phyloP scores from a whole-genome alignment of 2,113 vertebrate species.

The Scomber japonicus region DNA sequence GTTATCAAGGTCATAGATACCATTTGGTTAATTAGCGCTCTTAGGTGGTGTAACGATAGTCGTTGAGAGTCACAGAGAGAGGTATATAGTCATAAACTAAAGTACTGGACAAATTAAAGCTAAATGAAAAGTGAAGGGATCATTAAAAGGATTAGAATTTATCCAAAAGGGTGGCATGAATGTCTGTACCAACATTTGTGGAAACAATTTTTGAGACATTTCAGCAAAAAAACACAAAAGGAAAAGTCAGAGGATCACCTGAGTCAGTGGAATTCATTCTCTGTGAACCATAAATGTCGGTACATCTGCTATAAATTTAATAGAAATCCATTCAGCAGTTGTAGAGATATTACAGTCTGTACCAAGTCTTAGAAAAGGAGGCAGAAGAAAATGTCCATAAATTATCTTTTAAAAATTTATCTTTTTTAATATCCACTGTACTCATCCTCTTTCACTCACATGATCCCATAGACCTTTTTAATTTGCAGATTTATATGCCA shows the following conservation, averaged over 20 bases:
- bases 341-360: not conserved
- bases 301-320: not conserved
- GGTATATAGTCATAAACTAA: conserved; percentile 8
- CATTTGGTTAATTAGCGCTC: too few species aligned
- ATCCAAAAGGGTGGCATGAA: not conserved
- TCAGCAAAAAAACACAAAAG: not conserved
- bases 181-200: not conserved
- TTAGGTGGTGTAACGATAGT: too few species aligned
- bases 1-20: too few species aligned
- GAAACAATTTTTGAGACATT: not conserved
- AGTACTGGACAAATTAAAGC: not conserved
- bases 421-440: not conserved
- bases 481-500: conserved; percentile 19
- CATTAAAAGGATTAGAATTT: not conserved
- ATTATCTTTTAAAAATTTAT: not conserved
- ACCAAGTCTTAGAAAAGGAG: not conserved
- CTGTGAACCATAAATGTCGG: too few species aligned
- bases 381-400: not conserved
- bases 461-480: conserved; percentile 17
- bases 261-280: too few species aligned
- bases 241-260: too few species aligned
- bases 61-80: too few species aligned
- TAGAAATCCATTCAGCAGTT: not conserved
- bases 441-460: conserved; percentile 19
- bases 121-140: not conserved